These are phyloP conservation scores for Cydia amplana DNA, from an alignment of 1,140 invertebrate genomes.

Conservation along the genomic window DNA sequence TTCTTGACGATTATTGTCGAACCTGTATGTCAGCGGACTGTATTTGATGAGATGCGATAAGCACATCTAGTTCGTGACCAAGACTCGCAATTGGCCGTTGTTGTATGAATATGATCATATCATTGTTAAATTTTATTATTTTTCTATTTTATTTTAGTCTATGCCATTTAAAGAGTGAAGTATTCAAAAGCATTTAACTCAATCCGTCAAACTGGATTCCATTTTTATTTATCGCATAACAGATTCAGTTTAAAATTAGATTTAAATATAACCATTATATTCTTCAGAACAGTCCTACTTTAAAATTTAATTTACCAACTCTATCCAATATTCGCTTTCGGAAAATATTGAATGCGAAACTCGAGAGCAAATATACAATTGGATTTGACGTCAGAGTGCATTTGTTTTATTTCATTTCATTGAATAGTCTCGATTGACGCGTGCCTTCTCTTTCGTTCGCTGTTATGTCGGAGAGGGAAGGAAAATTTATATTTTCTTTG, in stretches of 20 bases:
- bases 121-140: no score
- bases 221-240: constrained; percentile 12
- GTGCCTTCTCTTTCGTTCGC: constrained; percentile 1
- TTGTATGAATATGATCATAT: no score
- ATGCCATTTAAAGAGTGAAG: not conserved
- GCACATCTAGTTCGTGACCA: no score
- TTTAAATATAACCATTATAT: constrained; percentile 12
- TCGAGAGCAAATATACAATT: constrained; percentile 30
- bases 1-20: no score
- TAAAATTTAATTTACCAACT: constrained; percentile 25
- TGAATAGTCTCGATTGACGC: constrained; percentile 28
- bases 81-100: no score
- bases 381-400: constrained; percentile 25
- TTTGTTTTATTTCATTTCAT: constrained; percentile 29
- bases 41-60: no score
- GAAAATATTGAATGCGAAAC: constrained; percentile 30
- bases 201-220: not conserved
- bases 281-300: constrained; percentile 5
- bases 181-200: not conserved
- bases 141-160: not conserved
- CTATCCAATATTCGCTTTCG: constrained; percentile 28
- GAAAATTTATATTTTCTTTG: not conserved
- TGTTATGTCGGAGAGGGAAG: not conserved
- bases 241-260: constrained; percentile 3
- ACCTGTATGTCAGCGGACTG: no score